phyloP scores from a whole-genome alignment of 2,113 vertebrate genomes.

The Nerophis ophidion region DNA sequence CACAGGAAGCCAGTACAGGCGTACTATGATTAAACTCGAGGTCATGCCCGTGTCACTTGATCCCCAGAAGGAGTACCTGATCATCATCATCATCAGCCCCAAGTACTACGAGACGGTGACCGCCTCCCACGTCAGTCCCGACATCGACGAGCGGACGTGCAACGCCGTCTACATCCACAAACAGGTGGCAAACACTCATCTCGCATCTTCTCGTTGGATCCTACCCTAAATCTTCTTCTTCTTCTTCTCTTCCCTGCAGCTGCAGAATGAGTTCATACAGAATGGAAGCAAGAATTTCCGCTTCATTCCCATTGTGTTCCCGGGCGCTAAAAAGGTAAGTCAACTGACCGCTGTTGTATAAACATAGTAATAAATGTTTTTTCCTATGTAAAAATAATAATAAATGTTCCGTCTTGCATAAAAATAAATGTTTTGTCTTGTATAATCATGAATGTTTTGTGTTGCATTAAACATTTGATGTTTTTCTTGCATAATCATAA shows the following conservation, averaged over 20 bases:
- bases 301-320: slow-evolving; percentile 77
- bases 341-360: too few species aligned
- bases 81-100: slow-evolving; percentile 79
- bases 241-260: slow-evolving; percentile 40
- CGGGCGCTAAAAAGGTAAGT: slow-evolving; percentile 70
- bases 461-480: too few species aligned
- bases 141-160: slow-evolving; percentile 72
- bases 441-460: too few species aligned
- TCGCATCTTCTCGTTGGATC: background rate
- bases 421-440: too few species aligned
- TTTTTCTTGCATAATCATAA: too few species aligned
- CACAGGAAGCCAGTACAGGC: too few species aligned
- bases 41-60: too few species aligned
- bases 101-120: slow-evolving; percentile 76
- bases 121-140: slow-evolving; percentile 40
- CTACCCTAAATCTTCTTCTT: background rate
- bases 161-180: slow-evolving; percentile 78
- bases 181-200: slow-evolving; percentile 33
- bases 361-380: too few species aligned
- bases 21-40: too few species aligned
- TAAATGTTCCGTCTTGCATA: too few species aligned
- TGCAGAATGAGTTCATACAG: slow-evolving; percentile 79
- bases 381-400: too few species aligned
- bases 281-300: slow-evolving; percentile 79
- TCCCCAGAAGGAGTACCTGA: slow-evolving; percentile 74